These are phyloP conservation scores for Drosophila baimaii DNA, from an alignment of 1,140 invertebrate species.

Conservation along the genomic window DNA sequence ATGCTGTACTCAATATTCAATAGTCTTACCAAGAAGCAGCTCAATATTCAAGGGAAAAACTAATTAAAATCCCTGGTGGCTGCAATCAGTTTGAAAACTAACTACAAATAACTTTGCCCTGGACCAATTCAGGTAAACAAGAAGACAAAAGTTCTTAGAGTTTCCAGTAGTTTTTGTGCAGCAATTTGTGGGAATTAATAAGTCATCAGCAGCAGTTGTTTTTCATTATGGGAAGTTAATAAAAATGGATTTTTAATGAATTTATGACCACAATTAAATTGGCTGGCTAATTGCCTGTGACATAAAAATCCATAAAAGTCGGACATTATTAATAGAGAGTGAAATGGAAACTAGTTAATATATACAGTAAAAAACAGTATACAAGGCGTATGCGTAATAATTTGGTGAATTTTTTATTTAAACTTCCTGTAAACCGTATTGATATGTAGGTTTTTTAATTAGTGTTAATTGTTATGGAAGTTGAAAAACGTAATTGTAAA, in stretches of 20 bases:
- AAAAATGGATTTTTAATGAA: constrained; percentile 65
- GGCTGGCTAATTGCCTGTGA: constrained; percentile 34
- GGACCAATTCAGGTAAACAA: constrained; percentile 19
- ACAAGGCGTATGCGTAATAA: constrained; percentile 1
- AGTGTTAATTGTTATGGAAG: background rate
- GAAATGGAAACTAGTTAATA: constrained; percentile 1
- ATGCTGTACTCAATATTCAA: constrained; percentile 1
- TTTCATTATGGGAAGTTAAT: constrained; percentile 17
- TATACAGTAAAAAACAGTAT: background rate
- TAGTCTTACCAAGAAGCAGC: background rate
- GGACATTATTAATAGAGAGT: constrained; percentile 6
- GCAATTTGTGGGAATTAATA: constrained; percentile 16
- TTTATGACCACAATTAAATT: constrained; percentile 40
- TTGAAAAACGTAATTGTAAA: no score
- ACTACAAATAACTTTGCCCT: constrained; percentile 15
- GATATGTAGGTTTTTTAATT: background rate
- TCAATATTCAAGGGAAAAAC: background rate
- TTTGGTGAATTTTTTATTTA: background rate
- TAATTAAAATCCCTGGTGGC: constrained; percentile 12
- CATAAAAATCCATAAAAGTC: constrained; percentile 20
- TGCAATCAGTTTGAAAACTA: background rate
- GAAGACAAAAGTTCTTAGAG: constrained; percentile 19
- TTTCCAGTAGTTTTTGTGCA: constrained; percentile 2
- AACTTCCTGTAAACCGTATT: no score
- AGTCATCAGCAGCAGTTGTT: background rate